These are phyloP conservation scores for Pollachius pollachius DNA, from an alignment of 2,113 vertebrate species.

Conservation along the genomic window DNA sequence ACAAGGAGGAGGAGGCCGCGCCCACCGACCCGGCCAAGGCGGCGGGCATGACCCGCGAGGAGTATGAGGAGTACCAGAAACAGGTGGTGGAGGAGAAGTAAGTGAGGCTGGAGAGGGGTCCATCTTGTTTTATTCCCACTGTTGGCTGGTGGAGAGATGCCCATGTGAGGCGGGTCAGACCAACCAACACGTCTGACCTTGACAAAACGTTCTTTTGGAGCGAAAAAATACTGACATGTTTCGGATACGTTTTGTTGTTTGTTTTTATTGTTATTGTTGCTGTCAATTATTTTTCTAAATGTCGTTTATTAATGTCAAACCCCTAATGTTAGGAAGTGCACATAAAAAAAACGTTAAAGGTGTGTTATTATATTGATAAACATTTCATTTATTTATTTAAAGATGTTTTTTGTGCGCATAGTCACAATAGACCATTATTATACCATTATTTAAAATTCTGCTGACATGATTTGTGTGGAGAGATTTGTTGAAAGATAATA, in stretches of 20 bases:
- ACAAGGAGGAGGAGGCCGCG: slow-evolving; percentile 83
- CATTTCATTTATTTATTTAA: too few species aligned
- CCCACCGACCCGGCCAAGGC: slow-evolving; percentile 87
- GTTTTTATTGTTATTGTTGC: too few species aligned
- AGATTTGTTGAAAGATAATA: too few species aligned
- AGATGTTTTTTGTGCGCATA: too few species aligned
- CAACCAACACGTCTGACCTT: slow-evolving; percentile 52
- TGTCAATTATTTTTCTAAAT: not conserved
- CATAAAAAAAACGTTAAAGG: too few species aligned
- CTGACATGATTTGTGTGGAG: too few species aligned
- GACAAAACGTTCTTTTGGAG: slow-evolving; percentile 11
- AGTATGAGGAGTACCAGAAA: slow-evolving; percentile 96
- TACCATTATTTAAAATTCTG: too few species aligned
- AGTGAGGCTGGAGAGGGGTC: slow-evolving; percentile 68
- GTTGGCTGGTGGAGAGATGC: not conserved
- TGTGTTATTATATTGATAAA: too few species aligned
- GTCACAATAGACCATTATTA: too few species aligned
- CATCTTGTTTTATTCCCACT: slow-evolving; percentile 19
- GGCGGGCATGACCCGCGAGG: slow-evolving; percentile 92
- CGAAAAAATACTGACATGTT: not conserved
- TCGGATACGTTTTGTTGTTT: not conserved
- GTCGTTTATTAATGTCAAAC: not conserved
- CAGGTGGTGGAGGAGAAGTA: slow-evolving; percentile 97
- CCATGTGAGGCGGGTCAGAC: slow-evolving; percentile 19
- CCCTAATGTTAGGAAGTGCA: too few species aligned